Percentiles rank a stretch among this genome's conserved stretches.
Conservation (phyloP, 1,140 invertebrate species). For the Drosophila biarmipes region DNA sequence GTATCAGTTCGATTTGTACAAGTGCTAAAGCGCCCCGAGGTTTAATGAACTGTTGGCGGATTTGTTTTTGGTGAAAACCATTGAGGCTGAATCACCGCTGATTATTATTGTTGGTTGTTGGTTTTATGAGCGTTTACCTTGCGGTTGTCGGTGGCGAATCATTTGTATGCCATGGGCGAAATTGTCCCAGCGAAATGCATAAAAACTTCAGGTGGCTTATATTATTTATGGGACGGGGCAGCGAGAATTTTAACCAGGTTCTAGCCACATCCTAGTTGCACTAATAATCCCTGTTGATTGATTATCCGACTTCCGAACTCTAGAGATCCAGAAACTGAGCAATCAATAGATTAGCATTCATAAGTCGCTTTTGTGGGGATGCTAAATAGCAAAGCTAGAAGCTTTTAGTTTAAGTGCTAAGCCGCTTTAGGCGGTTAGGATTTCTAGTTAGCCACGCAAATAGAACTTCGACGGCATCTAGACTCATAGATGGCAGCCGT, state of each 20-base stretch:
- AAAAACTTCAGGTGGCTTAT: slow-evolving; percentile 32
- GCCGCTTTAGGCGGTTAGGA: slow-evolving; percentile 23
- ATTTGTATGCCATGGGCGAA: slow-evolving; percentile 75
- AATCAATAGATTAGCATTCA: slow-evolving; percentile 56
- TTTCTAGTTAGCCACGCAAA: slow-evolving; percentile 30
- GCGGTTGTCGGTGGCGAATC: slow-evolving; percentile 24
- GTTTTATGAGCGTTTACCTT: slow-evolving; percentile 62
- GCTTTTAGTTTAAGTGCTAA: slow-evolving; percentile 32
- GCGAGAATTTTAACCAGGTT: slow-evolving; percentile 56
- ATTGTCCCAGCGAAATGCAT: slow-evolving; percentile 56
- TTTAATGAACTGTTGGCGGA: slow-evolving; percentile 73
- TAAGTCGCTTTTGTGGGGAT: slow-evolving; percentile 34
- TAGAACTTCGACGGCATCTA: slow-evolving; percentile 20
- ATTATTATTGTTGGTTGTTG: slow-evolving; percentile 41
- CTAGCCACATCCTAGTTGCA: slow-evolving; percentile 57
- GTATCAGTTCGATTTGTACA: slow-evolving; percentile 63
- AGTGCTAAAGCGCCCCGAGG: slow-evolving; percentile 42
- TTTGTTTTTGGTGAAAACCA: slow-evolving; percentile 74
- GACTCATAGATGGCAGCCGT: slow-evolving; percentile 23
- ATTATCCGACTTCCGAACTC: slow-evolving; percentile 22
- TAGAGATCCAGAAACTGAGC: slow-evolving; percentile 34
- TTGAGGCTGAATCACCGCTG: slow-evolving; percentile 59
- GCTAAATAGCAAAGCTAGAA: slow-evolving; percentile 36
- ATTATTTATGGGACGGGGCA: slow-evolving; percentile 64
- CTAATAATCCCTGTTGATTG: slow-evolving; percentile 16